Conservation (phyloP, 2,113 vertebrate species). For the Ptychochromis oligacanthus region DNA sequence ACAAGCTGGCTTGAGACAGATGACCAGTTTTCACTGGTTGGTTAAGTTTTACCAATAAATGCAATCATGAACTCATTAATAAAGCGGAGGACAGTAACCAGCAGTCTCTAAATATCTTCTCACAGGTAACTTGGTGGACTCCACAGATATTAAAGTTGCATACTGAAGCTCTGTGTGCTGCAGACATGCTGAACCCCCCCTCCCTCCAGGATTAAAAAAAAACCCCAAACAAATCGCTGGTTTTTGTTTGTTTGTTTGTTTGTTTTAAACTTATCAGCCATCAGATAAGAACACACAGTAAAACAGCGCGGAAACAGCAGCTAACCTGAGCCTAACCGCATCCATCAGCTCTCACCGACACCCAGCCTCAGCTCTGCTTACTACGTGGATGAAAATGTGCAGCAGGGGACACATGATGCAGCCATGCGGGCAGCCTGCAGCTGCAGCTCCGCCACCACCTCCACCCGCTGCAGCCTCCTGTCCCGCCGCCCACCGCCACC, state of each 20-base stretch:
- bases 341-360: not conserved
- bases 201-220: not conserved
- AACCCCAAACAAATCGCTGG: not conserved
- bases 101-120: not conserved
- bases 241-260: not conserved
- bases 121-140: not conserved
- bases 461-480: slow-evolving; percentile 12
- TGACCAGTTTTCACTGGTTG: too few species aligned
- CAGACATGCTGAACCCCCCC: not conserved
- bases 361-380: not conserved
- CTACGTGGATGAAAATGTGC: slow-evolving; percentile 8
- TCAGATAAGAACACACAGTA: not conserved
- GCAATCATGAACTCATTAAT: not conserved
- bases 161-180: not conserved
- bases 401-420: slow-evolving; percentile 56
- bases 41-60: not conserved
- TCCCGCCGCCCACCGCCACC: not conserved
- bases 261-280: not conserved
- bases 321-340: not conserved
- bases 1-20: too few species aligned
- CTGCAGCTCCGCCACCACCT: slow-evolving; percentile 23
- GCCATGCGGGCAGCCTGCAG: slow-evolving; percentile 65
- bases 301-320: not conserved
- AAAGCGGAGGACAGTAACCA: too few species aligned
- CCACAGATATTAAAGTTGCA: too few species aligned